Evolutionary conservation across 2,113 vertebrate genomes (phyloP).

Genomic region (Indri indri): DNA sequence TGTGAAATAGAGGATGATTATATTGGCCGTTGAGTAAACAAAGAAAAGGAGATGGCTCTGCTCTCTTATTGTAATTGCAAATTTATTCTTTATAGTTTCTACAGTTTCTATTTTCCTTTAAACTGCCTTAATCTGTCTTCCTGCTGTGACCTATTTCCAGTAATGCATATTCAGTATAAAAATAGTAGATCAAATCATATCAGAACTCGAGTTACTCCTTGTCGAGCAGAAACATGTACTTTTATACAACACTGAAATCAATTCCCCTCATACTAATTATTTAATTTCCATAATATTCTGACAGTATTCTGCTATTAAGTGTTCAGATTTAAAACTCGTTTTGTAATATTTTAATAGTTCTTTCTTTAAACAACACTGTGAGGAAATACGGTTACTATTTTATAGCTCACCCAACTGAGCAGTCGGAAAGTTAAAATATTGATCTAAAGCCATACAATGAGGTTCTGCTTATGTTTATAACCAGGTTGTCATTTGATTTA

Average conservation of each 20-base stretch:
- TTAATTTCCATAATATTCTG: slow-evolving; percentile 76
- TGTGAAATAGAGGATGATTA: slow-evolving; percentile 36
- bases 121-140: slow-evolving; percentile 81
- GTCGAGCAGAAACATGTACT: slow-evolving; percentile 61
- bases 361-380: slow-evolving; percentile 59
- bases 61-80: slow-evolving; percentile 80
- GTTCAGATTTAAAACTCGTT: slow-evolving; percentile 70
- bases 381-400: slow-evolving; percentile 48
- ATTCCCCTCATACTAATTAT: slow-evolving; percentile 74
- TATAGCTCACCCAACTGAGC: slow-evolving; percentile 26
- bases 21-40: slow-evolving; percentile 67
- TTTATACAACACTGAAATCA: slow-evolving; percentile 74
- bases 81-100: slow-evolving; percentile 80
- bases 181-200: slow-evolving; percentile 80
- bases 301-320: slow-evolving; percentile 55
- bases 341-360: slow-evolving; percentile 68
- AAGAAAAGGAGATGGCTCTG: slow-evolving; percentile 64
- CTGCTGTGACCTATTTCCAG: slow-evolving; percentile 81
- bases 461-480: slow-evolving; percentile 27
- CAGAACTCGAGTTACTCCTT: slow-evolving; percentile 71
- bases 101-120: slow-evolving; percentile 79
- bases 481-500: background rate
- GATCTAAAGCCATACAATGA: background rate
- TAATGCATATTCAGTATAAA: slow-evolving; percentile 80
- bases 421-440: slow-evolving; percentile 40